These are phyloP conservation scores for Probaryconus sp. DNA, from an alignment of 1,140 invertebrate genomes.

Conservation along the genomic window DNA sequence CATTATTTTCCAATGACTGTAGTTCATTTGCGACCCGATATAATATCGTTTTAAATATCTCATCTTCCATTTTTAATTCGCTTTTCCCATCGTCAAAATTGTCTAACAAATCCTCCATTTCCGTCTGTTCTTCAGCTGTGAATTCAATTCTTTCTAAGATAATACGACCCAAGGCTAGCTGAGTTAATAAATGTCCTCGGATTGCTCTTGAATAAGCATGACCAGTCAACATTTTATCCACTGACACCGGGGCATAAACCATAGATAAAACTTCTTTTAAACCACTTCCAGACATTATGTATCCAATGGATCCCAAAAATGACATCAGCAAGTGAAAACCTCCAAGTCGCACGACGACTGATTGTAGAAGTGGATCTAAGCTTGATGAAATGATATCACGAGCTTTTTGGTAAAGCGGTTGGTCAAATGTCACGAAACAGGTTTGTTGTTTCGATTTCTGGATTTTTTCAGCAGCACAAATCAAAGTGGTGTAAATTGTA, in stretches of 20 bases:
- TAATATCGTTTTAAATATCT: slow-evolving; percentile 1
- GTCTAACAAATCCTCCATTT: slow-evolving; percentile 1
- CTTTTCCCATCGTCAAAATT: slow-evolving; percentile 1
- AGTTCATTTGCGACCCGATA: not conserved
- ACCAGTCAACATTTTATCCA: slow-evolving; percentile 70
- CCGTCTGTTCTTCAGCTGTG: not conserved
- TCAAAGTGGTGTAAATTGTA: slow-evolving; percentile 53
- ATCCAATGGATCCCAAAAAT: slow-evolving; percentile 70
- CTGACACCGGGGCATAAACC: slow-evolving; percentile 64
- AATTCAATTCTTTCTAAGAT: slow-evolving; percentile 7
- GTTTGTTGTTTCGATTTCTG: slow-evolving; percentile 36
- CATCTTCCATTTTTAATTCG: not conserved
- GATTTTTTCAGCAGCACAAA: slow-evolving; percentile 24
- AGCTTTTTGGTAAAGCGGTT: slow-evolving; percentile 72
- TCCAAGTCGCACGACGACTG: slow-evolving; percentile 48
- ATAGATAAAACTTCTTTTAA: slow-evolving; percentile 65
- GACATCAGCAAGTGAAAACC: slow-evolving; percentile 72
- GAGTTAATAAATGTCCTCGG: slow-evolving; percentile 69
- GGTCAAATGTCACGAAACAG: slow-evolving; percentile 60
- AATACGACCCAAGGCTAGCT: slow-evolving; percentile 40
- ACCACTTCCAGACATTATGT: slow-evolving; percentile 70
- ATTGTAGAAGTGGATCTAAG: slow-evolving; percentile 22
- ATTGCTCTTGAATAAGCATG: slow-evolving; percentile 73
- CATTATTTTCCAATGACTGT: slow-evolving; percentile 5
- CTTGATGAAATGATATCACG: slow-evolving; percentile 71